phyloP scores from a whole-genome alignment of 1,140 invertebrate species.

The Ericerus pela region DNA sequence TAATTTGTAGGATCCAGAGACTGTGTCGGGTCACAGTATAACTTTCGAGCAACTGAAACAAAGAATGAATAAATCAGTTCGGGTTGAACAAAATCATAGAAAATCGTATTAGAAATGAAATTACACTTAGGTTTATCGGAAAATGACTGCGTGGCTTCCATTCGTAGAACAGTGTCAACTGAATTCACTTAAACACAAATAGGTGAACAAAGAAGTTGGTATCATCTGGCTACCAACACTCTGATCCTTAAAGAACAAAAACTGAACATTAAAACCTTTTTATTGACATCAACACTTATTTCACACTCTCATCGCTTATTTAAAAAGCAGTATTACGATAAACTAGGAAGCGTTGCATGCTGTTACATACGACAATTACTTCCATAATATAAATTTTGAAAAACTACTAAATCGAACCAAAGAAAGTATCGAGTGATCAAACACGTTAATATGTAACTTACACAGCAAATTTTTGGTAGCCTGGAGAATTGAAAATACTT shows the following conservation, averaged over 20 bases:
- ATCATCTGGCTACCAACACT: constrained; percentile 17
- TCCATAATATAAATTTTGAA: no score
- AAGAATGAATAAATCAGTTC: background rate
- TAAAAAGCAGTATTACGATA: no score
- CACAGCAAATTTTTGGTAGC: no score
- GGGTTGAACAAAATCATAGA: background rate
- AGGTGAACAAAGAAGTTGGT: constrained; percentile 15
- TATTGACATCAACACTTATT: no score
- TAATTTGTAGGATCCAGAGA: constrained; percentile 14
- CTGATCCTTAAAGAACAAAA: constrained; percentile 10
- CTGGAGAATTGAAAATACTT: no score
- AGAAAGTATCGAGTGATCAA: no score
- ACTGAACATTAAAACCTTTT: no score
- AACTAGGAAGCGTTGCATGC: no score
- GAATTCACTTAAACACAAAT: constrained; percentile 9
- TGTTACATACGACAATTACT: no score
- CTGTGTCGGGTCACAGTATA: background rate
- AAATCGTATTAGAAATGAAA: background rate
- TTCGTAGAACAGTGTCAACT: constrained; percentile 5
- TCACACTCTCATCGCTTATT: no score
- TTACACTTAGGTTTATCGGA: background rate
- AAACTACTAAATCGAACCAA: no score
- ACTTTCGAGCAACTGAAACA: background rate
- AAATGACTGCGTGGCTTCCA: background rate
- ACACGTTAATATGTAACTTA: no score